Percentiles rank a stretch among this genome's conserved stretches.
Conservation (phyloP, 2,113 vertebrate species). For the Castor canadensis region DNA sequence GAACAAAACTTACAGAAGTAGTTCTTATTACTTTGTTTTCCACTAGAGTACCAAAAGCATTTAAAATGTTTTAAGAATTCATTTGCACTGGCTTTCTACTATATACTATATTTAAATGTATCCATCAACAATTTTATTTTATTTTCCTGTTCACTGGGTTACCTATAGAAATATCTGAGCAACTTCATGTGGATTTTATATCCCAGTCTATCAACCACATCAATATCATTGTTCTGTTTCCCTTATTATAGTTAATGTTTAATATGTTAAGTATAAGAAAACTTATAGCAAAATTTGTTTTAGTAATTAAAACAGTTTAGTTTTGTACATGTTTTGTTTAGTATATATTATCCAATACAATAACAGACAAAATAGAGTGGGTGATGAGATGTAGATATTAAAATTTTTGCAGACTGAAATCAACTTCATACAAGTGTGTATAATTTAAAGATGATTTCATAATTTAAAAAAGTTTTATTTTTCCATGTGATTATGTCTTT, state of each 20-base stretch:
- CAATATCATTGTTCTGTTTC: not conserved
- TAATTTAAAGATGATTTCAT: not conserved
- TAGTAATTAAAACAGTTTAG: not conserved
- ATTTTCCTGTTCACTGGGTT: not conserved
- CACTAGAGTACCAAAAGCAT: not conserved
- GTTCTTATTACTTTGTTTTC: not conserved
- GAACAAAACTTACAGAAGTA: not conserved
- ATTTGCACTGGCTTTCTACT: not conserved
- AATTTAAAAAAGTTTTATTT: not conserved
- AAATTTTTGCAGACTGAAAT: no score
- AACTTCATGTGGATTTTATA: not conserved
- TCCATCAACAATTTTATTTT: not conserved
- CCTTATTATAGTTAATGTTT: not conserved
- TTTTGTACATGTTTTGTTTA: not conserved
- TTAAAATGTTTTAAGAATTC: not conserved
- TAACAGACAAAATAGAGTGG: not conserved
- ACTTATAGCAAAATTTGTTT: not conserved
- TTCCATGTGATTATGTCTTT: not conserved
- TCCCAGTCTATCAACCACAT: accelerated
- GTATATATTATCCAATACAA: no score
- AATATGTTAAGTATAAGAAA: not conserved
- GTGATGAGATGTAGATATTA: not conserved
- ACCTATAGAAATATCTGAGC: not conserved
- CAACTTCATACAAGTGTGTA: no score
- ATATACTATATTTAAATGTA: not conserved